These are phyloP conservation scores for Colletes collaris DNA, from an alignment of 2,888 invertebrate species.

Conservation along the genomic window DNA sequence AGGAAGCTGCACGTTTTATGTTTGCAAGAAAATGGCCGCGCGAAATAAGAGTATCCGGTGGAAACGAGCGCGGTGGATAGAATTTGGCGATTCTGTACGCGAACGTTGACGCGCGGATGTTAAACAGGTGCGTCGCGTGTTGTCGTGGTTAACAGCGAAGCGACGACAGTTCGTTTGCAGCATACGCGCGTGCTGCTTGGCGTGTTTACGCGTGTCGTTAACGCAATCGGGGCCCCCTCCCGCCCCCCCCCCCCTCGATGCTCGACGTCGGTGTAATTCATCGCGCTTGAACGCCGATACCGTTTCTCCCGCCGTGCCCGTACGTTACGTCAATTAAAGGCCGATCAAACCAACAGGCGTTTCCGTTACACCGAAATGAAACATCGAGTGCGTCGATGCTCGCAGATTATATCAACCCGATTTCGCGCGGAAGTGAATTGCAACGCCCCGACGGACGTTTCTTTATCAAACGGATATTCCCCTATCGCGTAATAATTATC, in stretches of 20 bases:
- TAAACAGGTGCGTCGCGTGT: constrained; percentile 21
- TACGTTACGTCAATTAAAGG: constrained; percentile 42
- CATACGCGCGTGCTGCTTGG: constrained; percentile 18
- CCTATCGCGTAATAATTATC: too few relatives aligned
- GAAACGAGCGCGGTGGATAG: constrained; percentile 8
- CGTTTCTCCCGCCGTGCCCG: neutral
- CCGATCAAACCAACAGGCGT: constrained; percentile 16
- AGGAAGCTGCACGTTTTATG: too few relatives aligned
- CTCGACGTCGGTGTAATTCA: constrained; percentile 21
- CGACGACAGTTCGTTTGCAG: constrained; percentile 29
- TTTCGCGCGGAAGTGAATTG: too few relatives aligned
- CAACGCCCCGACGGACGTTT: too few relatives aligned
- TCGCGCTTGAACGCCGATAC: constrained; percentile 24
- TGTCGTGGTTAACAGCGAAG: constrained; percentile 5
- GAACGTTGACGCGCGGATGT: constrained; percentile 19
- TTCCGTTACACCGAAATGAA: constrained; percentile 14
- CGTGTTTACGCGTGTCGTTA: constrained; percentile 49
- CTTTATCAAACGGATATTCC: too few relatives aligned
- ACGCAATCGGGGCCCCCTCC: constrained; percentile 19
- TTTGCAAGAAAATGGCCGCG: too few relatives aligned
- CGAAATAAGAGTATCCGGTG: too few relatives aligned
- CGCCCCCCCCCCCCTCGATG: neutral
- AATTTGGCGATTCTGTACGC: constrained; percentile 9
- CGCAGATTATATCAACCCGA: constrained; percentile 4
- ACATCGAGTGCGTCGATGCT: constrained; percentile 3